A percentile compares a stretch with the other conserved stretches of the same genome.
Evolutionary conservation across 30 jellyfish, hydroid and myxozoan species (phyloP).

Genomic region (Cassiopea andromeda): DNA sequence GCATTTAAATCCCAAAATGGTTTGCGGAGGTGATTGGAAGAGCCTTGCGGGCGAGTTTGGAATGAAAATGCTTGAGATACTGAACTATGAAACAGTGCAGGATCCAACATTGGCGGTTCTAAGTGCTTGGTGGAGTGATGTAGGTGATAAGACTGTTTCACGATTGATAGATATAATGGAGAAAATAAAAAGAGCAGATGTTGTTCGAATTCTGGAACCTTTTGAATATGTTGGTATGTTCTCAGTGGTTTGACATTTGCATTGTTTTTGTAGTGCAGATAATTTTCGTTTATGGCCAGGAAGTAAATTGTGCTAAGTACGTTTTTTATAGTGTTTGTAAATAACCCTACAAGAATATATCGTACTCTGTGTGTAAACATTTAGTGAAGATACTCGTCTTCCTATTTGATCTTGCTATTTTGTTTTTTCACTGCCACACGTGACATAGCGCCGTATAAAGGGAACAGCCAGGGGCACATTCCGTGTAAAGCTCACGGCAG

Average conservation of each 20-base stretch:
- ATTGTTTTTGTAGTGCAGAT: background rate
- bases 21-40: slow-evolving; percentile 62
- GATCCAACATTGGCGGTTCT: slow-evolving; percentile 78
- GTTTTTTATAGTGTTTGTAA: background rate
- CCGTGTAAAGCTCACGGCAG: too few relatives aligned
- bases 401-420: too few relatives aligned
- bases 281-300: too few relatives aligned
- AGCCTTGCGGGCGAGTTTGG: slow-evolving; percentile 76
- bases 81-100: slow-evolving; percentile 34
- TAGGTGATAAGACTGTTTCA: slow-evolving; percentile 34
- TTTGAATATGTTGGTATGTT: slow-evolving; percentile 52
- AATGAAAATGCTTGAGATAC: slow-evolving; percentile 3
- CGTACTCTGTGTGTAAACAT: too few relatives aligned
- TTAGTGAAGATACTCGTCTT: too few relatives aligned
- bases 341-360: too few relatives aligned
- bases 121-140: slow-evolving; percentile 69
- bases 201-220: slow-evolving; percentile 24
- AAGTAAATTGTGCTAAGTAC: background rate
- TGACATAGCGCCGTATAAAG: too few relatives aligned
- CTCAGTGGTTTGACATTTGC: background rate
- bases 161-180: background rate
- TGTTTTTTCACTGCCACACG: too few relatives aligned
- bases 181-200: slow-evolving; percentile 38
- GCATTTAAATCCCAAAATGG: slow-evolving; percentile 65
- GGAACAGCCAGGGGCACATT: too few relatives aligned